phyloP scores from a whole-genome alignment of 1,140 invertebrate species.

The Ptiloglossa arizonensis region DNA sequence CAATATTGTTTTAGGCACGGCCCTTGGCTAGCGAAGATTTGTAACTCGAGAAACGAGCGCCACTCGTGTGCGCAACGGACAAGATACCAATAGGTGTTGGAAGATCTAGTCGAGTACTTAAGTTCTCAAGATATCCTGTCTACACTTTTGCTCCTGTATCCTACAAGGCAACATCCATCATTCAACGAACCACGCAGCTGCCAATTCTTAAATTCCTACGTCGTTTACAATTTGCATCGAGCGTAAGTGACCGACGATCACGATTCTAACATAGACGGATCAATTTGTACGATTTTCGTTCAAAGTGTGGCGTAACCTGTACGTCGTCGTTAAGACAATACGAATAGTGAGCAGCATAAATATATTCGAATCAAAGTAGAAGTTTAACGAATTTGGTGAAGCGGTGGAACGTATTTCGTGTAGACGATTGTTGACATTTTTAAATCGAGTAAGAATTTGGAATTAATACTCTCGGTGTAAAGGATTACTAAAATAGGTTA shows the following conservation, averaged over 20 bases:
- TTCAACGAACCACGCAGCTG: constrained; percentile 23
- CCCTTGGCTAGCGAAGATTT: constrained; percentile 57
- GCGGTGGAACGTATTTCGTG: too few species aligned
- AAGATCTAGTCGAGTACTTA: constrained; percentile 39
- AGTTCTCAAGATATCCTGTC: constrained; percentile 32
- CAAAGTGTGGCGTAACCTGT: too few species aligned
- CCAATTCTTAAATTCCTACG: background rate
- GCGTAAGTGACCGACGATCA: background rate
- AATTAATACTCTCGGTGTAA: too few species aligned
- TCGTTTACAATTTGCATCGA: background rate
- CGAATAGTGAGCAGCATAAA: too few species aligned
- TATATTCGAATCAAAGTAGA: too few species aligned
- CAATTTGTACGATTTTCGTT: too few species aligned
- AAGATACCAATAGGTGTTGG: constrained; percentile 51
- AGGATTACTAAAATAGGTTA: too few species aligned
- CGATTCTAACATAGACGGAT: background rate
- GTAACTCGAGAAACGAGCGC: constrained; percentile 72
- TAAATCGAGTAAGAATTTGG: too few species aligned
- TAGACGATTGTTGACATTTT: too few species aligned
- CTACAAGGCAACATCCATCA: background rate
- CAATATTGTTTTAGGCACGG: constrained; percentile 75
- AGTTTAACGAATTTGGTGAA: too few species aligned
- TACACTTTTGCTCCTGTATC: constrained; percentile 15
- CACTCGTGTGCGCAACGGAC: constrained; percentile 41
- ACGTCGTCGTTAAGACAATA: too few species aligned